Conservation (phyloP, 1,140 invertebrate genomes). For the Bombyx mandarina region DNA sequence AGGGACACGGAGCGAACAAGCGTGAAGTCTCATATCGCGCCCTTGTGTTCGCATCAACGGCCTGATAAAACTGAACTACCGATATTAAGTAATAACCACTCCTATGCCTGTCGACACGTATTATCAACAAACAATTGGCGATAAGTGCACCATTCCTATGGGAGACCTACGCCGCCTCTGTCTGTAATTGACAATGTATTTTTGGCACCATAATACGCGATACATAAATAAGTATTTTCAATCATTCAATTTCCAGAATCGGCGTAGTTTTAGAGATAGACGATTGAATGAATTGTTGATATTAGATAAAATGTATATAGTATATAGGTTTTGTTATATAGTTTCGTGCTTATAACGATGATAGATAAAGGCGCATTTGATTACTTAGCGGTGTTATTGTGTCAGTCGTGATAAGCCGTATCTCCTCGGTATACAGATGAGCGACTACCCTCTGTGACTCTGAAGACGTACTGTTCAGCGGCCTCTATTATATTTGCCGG, state of each 20-base stretch:
- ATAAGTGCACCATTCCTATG: constrained; percentile 9
- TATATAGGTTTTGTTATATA: constrained; percentile 5
- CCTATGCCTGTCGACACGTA: constrained; percentile 47
- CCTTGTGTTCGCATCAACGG: constrained; percentile 57
- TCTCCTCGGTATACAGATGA: constrained; percentile 43
- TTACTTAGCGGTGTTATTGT: constrained; percentile 24
- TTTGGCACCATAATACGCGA: no score
- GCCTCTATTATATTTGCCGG: constrained; percentile 30
- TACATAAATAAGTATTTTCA: no score
- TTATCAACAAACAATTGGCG: constrained; percentile 44
- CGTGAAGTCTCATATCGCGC: constrained; percentile 47
- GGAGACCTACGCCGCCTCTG: not conserved
- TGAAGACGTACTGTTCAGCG: constrained; percentile 17
- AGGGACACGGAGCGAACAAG: constrained; percentile 30
- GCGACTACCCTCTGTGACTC: constrained; percentile 29
- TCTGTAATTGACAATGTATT: no score
- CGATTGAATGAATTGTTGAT: not conserved
- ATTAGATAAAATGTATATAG: not conserved
- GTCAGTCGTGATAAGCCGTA: constrained; percentile 42
- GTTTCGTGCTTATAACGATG: not conserved
- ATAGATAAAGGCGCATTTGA: constrained; percentile 15
- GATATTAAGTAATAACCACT: constrained; percentile 64
- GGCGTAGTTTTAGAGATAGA: not conserved
- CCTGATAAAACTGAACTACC: constrained; percentile 51
- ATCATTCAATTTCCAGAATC: no score